Base-by-base conservation (phyloP, 2,888 invertebrate species). In the Pasiphila rectangulata region DNA sequence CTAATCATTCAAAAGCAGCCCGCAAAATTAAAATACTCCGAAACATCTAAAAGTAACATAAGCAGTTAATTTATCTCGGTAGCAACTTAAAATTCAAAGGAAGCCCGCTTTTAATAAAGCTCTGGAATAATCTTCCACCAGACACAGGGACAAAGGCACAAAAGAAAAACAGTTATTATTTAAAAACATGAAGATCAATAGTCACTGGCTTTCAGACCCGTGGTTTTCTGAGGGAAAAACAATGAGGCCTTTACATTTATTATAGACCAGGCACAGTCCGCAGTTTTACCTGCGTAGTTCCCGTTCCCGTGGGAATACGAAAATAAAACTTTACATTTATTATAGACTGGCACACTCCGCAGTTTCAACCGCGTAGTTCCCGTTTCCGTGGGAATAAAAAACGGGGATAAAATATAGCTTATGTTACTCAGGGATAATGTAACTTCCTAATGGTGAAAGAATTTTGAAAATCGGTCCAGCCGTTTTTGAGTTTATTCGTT, bases 171-270 rank as follows among this genome's bases (percentile, higher is more conserved):
- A 30, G 45, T 56, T 48, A n/a, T 51, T 42, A 46, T 57, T 50
- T 32, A 43, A 46, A 54, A 57, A 53, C 48, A 55, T 46, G 30
- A 46, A 45, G 45, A 53, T 55, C 53, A 53, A 51, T 55, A 39
- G 39, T 32, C 42, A 37, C 29, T 7, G 37, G 20, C 12, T 38
- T 29, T 34, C 25, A 5, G 23, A n/a, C 4, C 23, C n/a, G n/a
- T 27, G 16, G 38, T 44, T 21, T 38, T 35, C 35, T 9, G 5
- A 2, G 9, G 17, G 30, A 16, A 32, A 32, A 32, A 21, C 7
- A 21, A 21, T 1, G 4, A 21, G 21, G 4, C 17, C 17, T 27
- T 16, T 32, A 6, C 4, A 6, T 4, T 21, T 21, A 7, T 2
- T 4, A 21, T 21, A 21, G 21, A 21, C 21, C 7, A 6, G 6